Evolutionary conservation across 2,888 invertebrate species (phyloP).

Genomic region (Mystacides longicornis): DNA sequence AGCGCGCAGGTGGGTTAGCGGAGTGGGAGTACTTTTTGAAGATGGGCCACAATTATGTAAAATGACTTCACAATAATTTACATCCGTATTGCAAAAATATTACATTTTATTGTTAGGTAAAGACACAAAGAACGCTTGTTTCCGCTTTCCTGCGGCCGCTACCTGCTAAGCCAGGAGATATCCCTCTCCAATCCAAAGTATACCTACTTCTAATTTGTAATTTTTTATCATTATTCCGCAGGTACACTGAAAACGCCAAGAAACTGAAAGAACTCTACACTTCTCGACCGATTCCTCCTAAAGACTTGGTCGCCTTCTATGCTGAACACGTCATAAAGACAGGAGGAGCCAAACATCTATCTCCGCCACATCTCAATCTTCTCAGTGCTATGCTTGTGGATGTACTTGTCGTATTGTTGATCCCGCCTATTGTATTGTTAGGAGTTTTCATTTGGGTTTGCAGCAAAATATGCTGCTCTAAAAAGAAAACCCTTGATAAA

Average conservation of each 20-base stretch:
- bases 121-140: too few relatives aligned
- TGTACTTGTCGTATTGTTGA: constrained; percentile 12
- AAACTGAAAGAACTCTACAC: constrained; percentile 12
- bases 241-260: constrained; percentile 19
- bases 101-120: too few relatives aligned
- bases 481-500: neutral
- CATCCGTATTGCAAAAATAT: too few relatives aligned
- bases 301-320: neutral
- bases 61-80: too few relatives aligned
- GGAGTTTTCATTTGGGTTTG: neutral
- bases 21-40: too few relatives aligned
- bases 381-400: constrained; percentile 18
- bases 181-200: too few relatives aligned
- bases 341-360: constrained; percentile 4
- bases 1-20: too few relatives aligned
- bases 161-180: too few relatives aligned
- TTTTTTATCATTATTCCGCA: too few relatives aligned
- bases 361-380: neutral
- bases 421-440: constrained; percentile 9
- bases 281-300: neutral
- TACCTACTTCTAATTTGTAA: too few relatives aligned
- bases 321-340: neutral
- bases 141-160: too few relatives aligned
- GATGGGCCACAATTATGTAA: too few relatives aligned
- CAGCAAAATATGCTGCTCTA: neutral